Evolutionary conservation across 2,113 vertebrate species (phyloP).

Genomic region (Carassius gibelio): DNA sequence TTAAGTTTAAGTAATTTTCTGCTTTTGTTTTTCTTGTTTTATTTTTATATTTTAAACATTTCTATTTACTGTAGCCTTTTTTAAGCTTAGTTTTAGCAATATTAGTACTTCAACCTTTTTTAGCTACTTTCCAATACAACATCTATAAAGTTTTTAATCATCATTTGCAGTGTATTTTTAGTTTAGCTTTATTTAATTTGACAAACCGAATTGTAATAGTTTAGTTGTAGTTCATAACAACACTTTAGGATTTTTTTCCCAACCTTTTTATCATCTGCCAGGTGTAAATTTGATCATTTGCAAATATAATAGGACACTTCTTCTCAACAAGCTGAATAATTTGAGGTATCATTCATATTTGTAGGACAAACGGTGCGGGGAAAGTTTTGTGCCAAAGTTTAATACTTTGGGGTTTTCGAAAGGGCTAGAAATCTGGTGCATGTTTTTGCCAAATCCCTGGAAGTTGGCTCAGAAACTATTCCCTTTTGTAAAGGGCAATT

Average conservation of each 20-base stretch:
- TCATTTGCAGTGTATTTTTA: neutral
- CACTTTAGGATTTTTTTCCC: neutral
- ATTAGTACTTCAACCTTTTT: neutral
- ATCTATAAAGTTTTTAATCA: neutral
- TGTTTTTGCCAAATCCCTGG: conserved; percentile 57
- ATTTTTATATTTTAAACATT: neutral
- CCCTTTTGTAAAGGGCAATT: conserved; percentile 68
- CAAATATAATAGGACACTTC: neutral
- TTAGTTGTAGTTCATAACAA: neutral
- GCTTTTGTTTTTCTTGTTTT: neutral
- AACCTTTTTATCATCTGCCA: neutral
- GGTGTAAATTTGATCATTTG: neutral
- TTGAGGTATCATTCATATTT: conserved; percentile 5
- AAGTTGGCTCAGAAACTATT: conserved; percentile 66
- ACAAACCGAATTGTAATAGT: neutral
- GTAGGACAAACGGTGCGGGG: neutral
- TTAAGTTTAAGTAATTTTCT: neutral
- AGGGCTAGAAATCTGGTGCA: conserved; percentile 45
- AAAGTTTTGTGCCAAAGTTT: neutral
- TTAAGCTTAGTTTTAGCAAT: neutral
- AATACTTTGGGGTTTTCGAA: conserved; percentile 15
- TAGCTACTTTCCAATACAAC: neutral
- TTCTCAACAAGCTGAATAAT: neutral
- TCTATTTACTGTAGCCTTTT: neutral
- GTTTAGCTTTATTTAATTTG: neutral